phyloP scores from a whole-genome alignment of 2,113 vertebrate genomes.

The Serilophus lunatus region DNA sequence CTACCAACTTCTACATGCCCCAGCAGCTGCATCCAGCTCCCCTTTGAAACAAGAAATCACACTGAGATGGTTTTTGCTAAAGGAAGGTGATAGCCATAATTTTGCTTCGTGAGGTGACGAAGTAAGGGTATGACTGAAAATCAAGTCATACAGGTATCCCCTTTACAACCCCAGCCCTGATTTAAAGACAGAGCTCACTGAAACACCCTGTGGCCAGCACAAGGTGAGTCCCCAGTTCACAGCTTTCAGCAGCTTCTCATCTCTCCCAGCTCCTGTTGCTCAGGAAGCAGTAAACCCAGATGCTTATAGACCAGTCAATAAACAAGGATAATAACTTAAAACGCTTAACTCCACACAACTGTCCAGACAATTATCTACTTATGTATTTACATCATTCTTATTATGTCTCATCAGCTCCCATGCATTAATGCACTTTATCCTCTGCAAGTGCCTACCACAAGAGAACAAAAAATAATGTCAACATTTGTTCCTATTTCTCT shows the following conservation, averaged over 20 bases:
- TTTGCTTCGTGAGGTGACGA: background rate
- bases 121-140: background rate
- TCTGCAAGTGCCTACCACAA: background rate
- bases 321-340: constrained; percentile 31
- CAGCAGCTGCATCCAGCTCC: background rate
- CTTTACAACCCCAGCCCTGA: background rate
- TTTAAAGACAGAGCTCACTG: background rate
- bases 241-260: background rate
- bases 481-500: constrained; percentile 10
- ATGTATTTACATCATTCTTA: constrained; percentile 2
- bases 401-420: background rate
- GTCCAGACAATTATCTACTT: constrained; percentile 36
- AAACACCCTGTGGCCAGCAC: background rate
- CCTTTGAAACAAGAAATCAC: background rate
- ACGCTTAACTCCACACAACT: background rate
- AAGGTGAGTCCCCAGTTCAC: background rate
- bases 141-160: background rate
- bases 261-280: background rate
- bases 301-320: background rate
- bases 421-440: background rate
- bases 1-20: background rate
- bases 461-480: background rate
- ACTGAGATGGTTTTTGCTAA: background rate
- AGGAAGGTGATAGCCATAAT: background rate
- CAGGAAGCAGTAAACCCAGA: background rate